phyloP scores from a whole-genome alignment of 2,888 invertebrate genomes.

The Salpingus planirostris region DNA sequence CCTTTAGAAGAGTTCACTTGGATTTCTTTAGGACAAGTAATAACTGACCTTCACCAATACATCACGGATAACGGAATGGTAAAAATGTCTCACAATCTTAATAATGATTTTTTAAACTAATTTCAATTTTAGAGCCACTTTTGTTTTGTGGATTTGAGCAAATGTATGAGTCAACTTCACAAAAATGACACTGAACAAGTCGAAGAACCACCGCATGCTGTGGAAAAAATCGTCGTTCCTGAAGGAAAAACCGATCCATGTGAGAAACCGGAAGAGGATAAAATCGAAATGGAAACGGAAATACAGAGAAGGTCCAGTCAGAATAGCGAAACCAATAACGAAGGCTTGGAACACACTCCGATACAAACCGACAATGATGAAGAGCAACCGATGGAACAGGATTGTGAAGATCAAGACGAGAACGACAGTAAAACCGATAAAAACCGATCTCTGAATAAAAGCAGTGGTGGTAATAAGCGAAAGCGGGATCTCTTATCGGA shows the following conservation, averaged over 20 bases:
- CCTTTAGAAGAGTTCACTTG: slow-evolving; percentile 53
- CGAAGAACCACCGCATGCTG: slow-evolving; percentile 10
- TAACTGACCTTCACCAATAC: slow-evolving; percentile 56
- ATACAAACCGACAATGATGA: slow-evolving; percentile 39
- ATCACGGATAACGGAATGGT: slow-evolving; percentile 51
- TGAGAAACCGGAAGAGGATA: slow-evolving; percentile 2
- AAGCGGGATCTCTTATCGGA: slow-evolving; percentile 64
- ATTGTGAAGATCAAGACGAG: slow-evolving; percentile 38
- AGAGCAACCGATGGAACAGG: slow-evolving; percentile 31
- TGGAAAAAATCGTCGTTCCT: not conserved
- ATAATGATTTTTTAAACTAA: slow-evolving; percentile 7
- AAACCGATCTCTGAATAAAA: slow-evolving; percentile 21
- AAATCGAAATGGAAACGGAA: slow-evolving; percentile 29
- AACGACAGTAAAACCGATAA: slow-evolving; percentile 28
- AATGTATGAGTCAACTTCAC: slow-evolving; percentile 37
- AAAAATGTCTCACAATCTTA: slow-evolving; percentile 9
- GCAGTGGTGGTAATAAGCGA: slow-evolving; percentile 43
- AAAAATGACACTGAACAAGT: slow-evolving; percentile 7
- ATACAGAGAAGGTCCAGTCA: slow-evolving; percentile 35
- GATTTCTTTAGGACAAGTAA: slow-evolving; percentile 56
- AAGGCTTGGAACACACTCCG: slow-evolving; percentile 32
- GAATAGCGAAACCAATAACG: slow-evolving; percentile 34
- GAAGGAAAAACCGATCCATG: not conserved
- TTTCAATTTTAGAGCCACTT: slow-evolving; percentile 33
- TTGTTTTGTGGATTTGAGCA: slow-evolving; percentile 36